phyloP scores from a whole-genome alignment of 2,888 invertebrate species.

The Metallyticus violacea region DNA sequence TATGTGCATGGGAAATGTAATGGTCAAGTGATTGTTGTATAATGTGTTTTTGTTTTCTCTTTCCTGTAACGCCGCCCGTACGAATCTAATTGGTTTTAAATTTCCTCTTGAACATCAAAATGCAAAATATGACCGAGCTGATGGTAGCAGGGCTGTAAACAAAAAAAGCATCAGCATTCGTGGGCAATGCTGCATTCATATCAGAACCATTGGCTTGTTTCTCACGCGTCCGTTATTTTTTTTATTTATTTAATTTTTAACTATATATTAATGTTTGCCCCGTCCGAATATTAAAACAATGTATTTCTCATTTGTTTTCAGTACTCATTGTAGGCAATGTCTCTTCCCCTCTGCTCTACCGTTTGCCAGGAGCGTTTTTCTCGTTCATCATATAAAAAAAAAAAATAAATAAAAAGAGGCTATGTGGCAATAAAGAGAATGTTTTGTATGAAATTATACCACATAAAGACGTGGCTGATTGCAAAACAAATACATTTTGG shows the following conservation, averaged over 20 bases:
- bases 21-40: slow-evolving; percentile 20
- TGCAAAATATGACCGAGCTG: slow-evolving; percentile 14
- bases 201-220: slow-evolving; percentile 18
- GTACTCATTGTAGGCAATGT: slow-evolving; percentile 14
- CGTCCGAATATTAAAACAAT: slow-evolving; percentile 15
- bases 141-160: slow-evolving; percentile 1
- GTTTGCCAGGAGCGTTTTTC: slow-evolving; percentile 3
- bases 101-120: slow-evolving; percentile 17
- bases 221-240: slow-evolving; percentile 11
- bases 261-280: slow-evolving; percentile 16
- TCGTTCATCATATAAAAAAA: not conserved
- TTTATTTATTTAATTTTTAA: slow-evolving; percentile 20
- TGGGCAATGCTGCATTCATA: slow-evolving; percentile 2
- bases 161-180: not conserved
- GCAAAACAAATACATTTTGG: not conserved
- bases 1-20: slow-evolving; percentile 8
- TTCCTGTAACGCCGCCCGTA: not conserved
- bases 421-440: not conserved
- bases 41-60: slow-evolving; percentile 12
- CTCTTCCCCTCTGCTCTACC: not conserved
- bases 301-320: slow-evolving; percentile 14
- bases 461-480: not conserved
- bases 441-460: not conserved
- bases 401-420: slow-evolving; percentile 3
- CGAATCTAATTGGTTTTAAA: slow-evolving; percentile 18